These are phyloP conservation scores for Coelinius sp. DNA, from an alignment of 2,888 invertebrate genomes.

Conservation along the genomic window DNA sequence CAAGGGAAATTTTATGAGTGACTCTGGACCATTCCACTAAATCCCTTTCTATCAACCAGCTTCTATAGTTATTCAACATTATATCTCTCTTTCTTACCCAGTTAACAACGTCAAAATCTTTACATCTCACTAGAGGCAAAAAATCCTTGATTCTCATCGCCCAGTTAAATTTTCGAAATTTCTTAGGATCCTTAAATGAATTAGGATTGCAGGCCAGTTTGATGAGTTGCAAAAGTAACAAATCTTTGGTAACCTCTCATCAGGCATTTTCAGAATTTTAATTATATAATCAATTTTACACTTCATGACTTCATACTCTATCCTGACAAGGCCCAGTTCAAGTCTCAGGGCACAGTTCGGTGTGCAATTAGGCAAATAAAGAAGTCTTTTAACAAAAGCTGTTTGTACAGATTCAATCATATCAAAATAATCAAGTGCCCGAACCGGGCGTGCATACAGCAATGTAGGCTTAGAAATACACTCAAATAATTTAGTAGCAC, in stretches of 20 bases:
- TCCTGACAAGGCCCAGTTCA: no score
- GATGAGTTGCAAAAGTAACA: not conserved
- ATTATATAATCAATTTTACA: not conserved
- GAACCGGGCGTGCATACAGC: no score
- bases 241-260: not conserved
- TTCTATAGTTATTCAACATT: not conserved
- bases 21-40: not conserved
- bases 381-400: no score
- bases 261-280: not conserved
- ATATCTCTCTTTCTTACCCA: not conserved
- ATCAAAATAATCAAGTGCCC: no score
- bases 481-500: no score
- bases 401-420: no score
- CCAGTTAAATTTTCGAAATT: not conserved
- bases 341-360: no score
- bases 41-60: not conserved
- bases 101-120: not conserved
- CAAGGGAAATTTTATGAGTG: not conserved
- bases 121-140: not conserved
- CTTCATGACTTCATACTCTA: no score
- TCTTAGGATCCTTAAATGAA: not conserved
- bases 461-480: no score
- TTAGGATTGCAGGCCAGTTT: not conserved
- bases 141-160: not conserved
- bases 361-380: no score